These are phyloP conservation scores for Phalloptychus januarius DNA, from an alignment of 2,797 vertebrate species.

Conservation along the genomic window DNA sequence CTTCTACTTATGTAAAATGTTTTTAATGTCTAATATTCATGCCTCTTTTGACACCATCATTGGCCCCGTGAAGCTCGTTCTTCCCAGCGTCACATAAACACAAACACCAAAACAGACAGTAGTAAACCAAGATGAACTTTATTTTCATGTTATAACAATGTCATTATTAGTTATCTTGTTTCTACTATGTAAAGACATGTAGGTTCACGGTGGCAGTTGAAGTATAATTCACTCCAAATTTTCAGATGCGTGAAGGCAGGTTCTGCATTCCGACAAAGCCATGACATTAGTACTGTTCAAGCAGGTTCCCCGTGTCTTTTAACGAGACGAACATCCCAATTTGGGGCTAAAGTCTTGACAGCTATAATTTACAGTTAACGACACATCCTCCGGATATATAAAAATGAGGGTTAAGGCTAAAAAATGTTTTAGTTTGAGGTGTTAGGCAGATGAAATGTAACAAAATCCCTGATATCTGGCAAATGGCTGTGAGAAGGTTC, in stretches of 20 bases:
- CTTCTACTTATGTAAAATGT: neutral
- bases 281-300: slow-evolving; percentile 55
- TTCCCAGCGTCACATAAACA: neutral
- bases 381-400: slow-evolving; percentile 63
- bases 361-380: slow-evolving; percentile 72
- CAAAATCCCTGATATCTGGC: slow-evolving; percentile 86
- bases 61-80: too few relatives aligned
- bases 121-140: slow-evolving; percentile 82
- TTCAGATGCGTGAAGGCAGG: slow-evolving; percentile 64
- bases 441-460: slow-evolving; percentile 79
- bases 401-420: slow-evolving; percentile 84
- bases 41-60: neutral
- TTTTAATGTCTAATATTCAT: neutral
- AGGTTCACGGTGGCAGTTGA: slow-evolving; percentile 67
- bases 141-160: slow-evolving; percentile 80
- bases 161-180: slow-evolving; percentile 73
- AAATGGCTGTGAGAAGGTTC: slow-evolving; percentile 79
- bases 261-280: slow-evolving; percentile 72
- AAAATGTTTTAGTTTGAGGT: slow-evolving; percentile 75
- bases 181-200: slow-evolving; percentile 63
- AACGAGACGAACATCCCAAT: slow-evolving; percentile 66
- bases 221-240: slow-evolving; percentile 67
- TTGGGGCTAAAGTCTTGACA: slow-evolving; percentile 68
- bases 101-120: slow-evolving; percentile 35
- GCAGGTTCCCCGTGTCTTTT: slow-evolving; percentile 56